A percentile compares a stretch with the other conserved stretches of the same genome.
These are phyloP conservation scores for Bostrychus sinensis DNA, from an alignment of 2,113 vertebrate species.

Conservation along the genomic window DNA sequence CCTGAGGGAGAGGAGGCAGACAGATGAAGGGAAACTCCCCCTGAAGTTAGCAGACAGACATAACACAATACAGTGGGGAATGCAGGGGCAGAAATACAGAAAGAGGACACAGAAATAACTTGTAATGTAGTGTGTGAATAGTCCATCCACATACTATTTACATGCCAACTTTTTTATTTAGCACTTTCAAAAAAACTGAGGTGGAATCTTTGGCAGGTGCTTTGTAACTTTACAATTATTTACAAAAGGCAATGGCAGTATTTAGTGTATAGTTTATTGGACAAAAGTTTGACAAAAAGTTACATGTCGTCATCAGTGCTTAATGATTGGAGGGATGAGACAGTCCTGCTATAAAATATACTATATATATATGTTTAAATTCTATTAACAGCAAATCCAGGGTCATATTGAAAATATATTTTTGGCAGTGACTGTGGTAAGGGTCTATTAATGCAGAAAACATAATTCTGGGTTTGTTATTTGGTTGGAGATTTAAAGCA, in stretches of 20 bases:
- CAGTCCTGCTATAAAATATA: not conserved
- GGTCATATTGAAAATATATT: not conserved
- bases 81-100: not conserved
- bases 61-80: slow-evolving; percentile 39
- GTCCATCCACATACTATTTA: not conserved
- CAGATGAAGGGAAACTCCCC: slow-evolving; percentile 60
- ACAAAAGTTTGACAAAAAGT: not conserved
- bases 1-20: slow-evolving; percentile 62
- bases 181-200: not conserved
- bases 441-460: not conserved
- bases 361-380: no score
- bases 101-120: slow-evolving; percentile 2
- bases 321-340: not conserved
- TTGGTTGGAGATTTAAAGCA: not conserved
- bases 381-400: no score
- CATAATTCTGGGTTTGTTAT: not conserved
- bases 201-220: not conserved
- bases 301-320: not conserved
- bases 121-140: not conserved
- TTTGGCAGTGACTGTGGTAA: not conserved
- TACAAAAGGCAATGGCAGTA: not conserved
- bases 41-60: slow-evolving; percentile 51
- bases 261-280: not conserved
- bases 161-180: not conserved
- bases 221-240: not conserved